Base-by-base conservation (phyloP, 2,113 vertebrate species). In the Psephotus haematonotus region DNA sequence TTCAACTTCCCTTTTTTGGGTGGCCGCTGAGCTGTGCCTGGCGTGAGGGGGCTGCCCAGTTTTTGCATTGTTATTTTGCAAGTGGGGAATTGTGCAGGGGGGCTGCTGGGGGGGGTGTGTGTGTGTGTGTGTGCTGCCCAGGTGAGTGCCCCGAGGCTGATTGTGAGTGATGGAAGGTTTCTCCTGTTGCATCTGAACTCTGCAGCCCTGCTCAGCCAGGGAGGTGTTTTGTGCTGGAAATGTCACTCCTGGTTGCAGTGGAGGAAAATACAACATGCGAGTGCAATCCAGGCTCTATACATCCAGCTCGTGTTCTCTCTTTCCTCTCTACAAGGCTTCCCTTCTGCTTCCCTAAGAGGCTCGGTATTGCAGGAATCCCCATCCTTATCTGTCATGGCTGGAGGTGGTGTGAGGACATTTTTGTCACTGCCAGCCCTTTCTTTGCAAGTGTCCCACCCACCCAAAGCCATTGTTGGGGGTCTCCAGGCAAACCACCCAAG, bases 11-110 rank as follows among this genome's bases (percentile, higher is more conserved):
- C 65, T 67, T 22, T 91, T 35, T 10, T 37, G 64, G 46, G 28
- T 74, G 84, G 31, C 47, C 0, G 3, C 69, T 81, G 69, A 57
- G 86, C 63, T 67, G 79, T 41, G 67, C 39, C 33, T 63, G 64
- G 29, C 44, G 2, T 2, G 6, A 19, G 0, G 3, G 46, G 43
- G n/a, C 63, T 76, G 67, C 63, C 53, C 15, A 0, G 57, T 1
- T 33, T 88, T 50, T 59, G 59, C n/a, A 5, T 55, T 59, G 3
- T n/a, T 29, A 4, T 44, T 82, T 77, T 63, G 53, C 87, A 29
- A 82, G 87, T 3, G 63, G 49, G 41, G 69, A 62, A 18, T 8
- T 20, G 29, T 18, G 62, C 44, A 10, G 37, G 7, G 53, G 35
- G n/a, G 46, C n/a, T 64, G 60, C 4, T 17, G 12, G 33, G 60